Conservation (phyloP, 2,888 invertebrate species). For the Cantharis rustica region DNA sequence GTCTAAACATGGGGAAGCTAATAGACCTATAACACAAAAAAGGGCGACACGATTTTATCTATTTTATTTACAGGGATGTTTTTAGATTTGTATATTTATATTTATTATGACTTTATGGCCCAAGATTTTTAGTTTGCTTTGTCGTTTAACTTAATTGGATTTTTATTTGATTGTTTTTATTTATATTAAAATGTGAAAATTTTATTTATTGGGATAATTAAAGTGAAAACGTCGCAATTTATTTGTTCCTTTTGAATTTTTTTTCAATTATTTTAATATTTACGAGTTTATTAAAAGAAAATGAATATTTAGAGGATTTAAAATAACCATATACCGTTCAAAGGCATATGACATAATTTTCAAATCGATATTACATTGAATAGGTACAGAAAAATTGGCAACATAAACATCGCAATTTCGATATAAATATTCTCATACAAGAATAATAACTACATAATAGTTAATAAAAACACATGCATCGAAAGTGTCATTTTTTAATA, state of each 20-base stretch:
- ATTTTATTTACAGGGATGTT: slow-evolving; percentile 46
- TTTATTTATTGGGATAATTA: not conserved
- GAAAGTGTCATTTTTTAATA: too few relatives aligned
- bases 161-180: slow-evolving; percentile 35
- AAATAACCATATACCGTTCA: not conserved
- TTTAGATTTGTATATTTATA: slow-evolving; percentile 42
- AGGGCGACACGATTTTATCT: slow-evolving; percentile 41
- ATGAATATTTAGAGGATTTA: not conserved
- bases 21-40: slow-evolving; percentile 23
- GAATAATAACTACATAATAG: too few relatives aligned
- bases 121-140: slow-evolving; percentile 47
- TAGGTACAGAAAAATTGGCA: not conserved
- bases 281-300: not conserved
- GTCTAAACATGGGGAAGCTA: slow-evolving; percentile 39
- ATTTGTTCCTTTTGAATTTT: not conserved
- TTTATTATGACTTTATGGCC: slow-evolving; percentile 52
- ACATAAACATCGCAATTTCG: too few relatives aligned
- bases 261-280: not conserved
- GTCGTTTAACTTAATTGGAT: slow-evolving; percentile 53
- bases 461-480: too few relatives aligned
- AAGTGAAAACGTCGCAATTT: not conserved
- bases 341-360: not conserved
- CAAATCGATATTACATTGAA: not conserved
- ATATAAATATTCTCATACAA: too few relatives aligned
- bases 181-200: not conserved